Conservation (phyloP, 2,888 invertebrate species). For the Electrophaes corylata region DNA sequence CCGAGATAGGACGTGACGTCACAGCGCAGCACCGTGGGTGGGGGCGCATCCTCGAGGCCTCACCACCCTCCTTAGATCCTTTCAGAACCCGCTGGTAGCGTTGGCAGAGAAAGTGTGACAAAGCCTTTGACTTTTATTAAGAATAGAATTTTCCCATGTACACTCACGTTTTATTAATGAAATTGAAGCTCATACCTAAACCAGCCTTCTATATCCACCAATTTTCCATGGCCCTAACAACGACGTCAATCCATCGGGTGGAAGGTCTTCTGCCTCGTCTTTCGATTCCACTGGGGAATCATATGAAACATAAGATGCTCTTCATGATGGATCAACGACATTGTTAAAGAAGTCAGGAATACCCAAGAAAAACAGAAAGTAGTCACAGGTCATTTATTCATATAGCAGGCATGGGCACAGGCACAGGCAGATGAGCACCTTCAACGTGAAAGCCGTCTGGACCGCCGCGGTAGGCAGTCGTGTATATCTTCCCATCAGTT, state of each 20-base stretch:
- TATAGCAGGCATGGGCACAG: constrained; percentile 42
- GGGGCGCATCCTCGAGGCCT: constrained; percentile 77
- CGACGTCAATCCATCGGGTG: too few relatives aligned
- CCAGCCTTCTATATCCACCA: too few relatives aligned
- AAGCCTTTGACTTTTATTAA: background rate
- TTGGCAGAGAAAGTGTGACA: constrained; percentile 45
- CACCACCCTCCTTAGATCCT: constrained; percentile 83
- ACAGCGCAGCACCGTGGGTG: constrained; percentile 63
- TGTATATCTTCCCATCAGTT: constrained; percentile 57
- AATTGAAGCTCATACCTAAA: background rate
- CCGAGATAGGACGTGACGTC: constrained; percentile 85
- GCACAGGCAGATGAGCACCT: constrained; percentile 51
- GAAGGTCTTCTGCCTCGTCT: too few relatives aligned
- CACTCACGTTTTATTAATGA: too few relatives aligned
- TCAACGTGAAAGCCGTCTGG: constrained; percentile 59
- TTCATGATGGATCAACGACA: too few relatives aligned
- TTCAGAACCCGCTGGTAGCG: constrained; percentile 76
- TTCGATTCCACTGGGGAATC: too few relatives aligned
- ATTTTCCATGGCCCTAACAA: too few relatives aligned
- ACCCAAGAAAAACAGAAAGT: background rate
- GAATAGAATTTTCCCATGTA: background rate
- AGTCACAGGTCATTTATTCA: constrained; percentile 20
- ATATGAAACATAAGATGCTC: too few relatives aligned
- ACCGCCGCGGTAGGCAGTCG: constrained; percentile 56
- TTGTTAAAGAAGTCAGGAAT: too few relatives aligned